Percentiles rank a stretch among this genome's conserved stretches.
phyloP scores from a whole-genome alignment of 2,888 invertebrate species.

The Caenorhabditis becei region DNA sequence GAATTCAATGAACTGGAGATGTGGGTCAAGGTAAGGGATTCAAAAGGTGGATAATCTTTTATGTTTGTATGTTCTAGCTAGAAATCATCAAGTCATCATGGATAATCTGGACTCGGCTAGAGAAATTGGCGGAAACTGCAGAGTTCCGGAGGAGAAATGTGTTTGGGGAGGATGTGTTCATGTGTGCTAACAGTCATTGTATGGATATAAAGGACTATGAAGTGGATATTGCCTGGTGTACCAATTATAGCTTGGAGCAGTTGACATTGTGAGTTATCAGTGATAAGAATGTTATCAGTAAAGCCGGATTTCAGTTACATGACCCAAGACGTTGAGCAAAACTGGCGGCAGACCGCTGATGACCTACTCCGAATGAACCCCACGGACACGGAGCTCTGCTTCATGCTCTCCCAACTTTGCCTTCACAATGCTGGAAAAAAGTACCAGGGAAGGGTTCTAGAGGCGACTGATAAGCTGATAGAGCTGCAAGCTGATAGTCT shows the following conservation, averaged over 20 bases:
- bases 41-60: not conserved
- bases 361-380: constrained; percentile 43
- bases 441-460: constrained; percentile 19
- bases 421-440: constrained; percentile 50
- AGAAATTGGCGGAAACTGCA: constrained; percentile 30
- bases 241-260: constrained; percentile 38
- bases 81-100: constrained; percentile 32
- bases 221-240: constrained; percentile 27
- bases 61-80: constrained; percentile 9
- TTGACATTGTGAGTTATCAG: constrained; percentile 22
- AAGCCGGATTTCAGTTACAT: constrained; percentile 25
- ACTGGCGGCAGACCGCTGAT: not conserved
- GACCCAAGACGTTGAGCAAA: constrained; percentile 1
- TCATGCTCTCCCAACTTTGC: constrained; percentile 59
- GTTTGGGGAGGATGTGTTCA: constrained; percentile 14
- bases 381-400: constrained; percentile 52
- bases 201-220: constrained; percentile 23
- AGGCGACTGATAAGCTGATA: constrained; percentile 32
- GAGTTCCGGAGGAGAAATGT: constrained; percentile 14
- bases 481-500: constrained; percentile 51
- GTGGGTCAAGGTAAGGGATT: constrained; percentile 7
- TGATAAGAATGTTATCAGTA: too few relatives aligned
- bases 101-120: constrained; percentile 27
- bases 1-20: constrained; percentile 24
- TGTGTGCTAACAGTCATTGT: constrained; percentile 22